Evolutionary conservation across 2,113 vertebrate genomes (phyloP).

Genomic region (Ardeotis arabs): DNA sequence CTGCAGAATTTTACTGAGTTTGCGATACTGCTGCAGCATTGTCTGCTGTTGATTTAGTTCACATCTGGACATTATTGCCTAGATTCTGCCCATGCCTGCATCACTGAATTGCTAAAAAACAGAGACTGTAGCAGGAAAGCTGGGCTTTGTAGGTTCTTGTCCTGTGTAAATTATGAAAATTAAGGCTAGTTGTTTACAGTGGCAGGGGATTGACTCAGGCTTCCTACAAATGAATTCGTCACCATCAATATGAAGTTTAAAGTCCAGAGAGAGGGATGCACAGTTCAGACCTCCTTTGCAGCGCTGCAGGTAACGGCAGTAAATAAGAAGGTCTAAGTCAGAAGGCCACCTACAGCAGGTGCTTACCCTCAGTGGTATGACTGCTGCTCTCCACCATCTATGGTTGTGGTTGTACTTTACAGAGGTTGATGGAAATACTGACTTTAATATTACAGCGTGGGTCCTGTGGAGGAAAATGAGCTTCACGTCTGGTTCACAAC

Average conservation of each 20-base stretch:
- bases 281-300: neutral
- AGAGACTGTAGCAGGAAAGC: neutral
- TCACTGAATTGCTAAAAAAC: neutral
- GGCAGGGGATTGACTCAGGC: neutral
- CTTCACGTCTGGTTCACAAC: neutral
- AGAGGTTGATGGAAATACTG: neutral
- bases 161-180: neutral
- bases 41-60: neutral
- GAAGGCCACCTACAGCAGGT: neutral
- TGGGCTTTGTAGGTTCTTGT: neutral
- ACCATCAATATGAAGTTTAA: neutral
- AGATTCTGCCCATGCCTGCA: neutral
- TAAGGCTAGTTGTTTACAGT: neutral
- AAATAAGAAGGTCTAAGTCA: neutral
- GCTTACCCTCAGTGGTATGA: neutral
- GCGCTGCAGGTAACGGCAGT: neutral
- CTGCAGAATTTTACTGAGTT: neutral
- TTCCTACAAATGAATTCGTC: neutral
- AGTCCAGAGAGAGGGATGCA: neutral
- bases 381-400: neutral
- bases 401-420: neutral
- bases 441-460: neutral
- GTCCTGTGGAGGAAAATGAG: neutral
- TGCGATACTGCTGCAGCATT: neutral
- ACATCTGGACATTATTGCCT: neutral